Percentiles rank a stretch among this genome's conserved stretches.
phyloP scores from a whole-genome alignment of 2,888 invertebrate genomes.

The Acanthoscelides obtectus region DNA sequence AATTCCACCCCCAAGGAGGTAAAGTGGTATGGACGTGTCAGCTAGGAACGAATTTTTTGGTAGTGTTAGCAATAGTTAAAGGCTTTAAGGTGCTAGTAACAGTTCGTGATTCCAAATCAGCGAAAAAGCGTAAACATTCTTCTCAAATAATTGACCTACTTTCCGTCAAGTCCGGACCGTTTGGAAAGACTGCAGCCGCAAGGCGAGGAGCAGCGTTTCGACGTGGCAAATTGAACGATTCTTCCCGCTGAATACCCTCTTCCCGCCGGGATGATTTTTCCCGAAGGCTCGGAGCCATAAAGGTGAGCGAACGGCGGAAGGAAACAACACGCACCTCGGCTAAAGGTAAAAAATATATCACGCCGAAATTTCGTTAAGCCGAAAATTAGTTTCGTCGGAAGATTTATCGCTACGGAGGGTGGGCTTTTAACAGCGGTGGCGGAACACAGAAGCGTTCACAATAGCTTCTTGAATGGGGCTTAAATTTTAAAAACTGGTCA shows the following conservation, averaged over 20 bases:
- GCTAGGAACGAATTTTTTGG: too few species aligned
- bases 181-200: neutral
- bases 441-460: neutral
- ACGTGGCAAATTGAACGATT: neutral
- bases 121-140: too few species aligned
- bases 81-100: too few species aligned
- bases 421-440: constrained; percentile 1
- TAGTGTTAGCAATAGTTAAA: too few species aligned
- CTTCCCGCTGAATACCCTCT: neutral
- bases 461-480: too few species aligned
- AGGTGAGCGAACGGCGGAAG: neutral
- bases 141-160: neutral
- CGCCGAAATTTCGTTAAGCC: constrained; percentile 27
- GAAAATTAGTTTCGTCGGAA: constrained; percentile 26
- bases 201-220: neutral
- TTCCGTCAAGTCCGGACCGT: neutral
- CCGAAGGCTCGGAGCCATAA: neutral
- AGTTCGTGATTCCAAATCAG: too few species aligned
- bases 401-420: constrained; percentile 17
- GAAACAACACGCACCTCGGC: neutral
- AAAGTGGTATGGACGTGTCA: too few species aligned
- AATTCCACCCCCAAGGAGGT: too few species aligned
- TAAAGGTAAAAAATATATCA: constrained; percentile 18
- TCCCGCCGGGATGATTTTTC: neutral
- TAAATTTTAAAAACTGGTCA: too few species aligned